Percentiles rank a stretch among this genome's conserved stretches.
These are phyloP conservation scores for Macrosoma leucophasiata DNA, from an alignment of 2,888 invertebrate species.

Conservation along the genomic window DNA sequence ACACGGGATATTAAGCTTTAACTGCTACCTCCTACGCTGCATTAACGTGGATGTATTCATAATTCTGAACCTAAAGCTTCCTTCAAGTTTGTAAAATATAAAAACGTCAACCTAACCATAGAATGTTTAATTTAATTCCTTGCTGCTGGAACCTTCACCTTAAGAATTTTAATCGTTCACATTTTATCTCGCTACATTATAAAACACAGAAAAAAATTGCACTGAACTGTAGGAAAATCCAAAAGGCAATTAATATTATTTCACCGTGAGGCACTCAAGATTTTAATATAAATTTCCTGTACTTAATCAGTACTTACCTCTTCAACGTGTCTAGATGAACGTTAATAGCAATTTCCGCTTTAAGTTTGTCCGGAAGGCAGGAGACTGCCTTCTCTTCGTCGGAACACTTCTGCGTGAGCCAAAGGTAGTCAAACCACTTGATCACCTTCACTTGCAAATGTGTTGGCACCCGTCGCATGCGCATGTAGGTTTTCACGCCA, in stretches of 20 bases:
- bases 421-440: slow-evolving; percentile 99
- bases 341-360: slow-evolving; percentile 99
- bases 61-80: slow-evolving; percentile 15
- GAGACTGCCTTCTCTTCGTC: slow-evolving; percentile 97
- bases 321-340: slow-evolving; percentile 98
- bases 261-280: no score
- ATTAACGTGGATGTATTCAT: slow-evolving; percentile 39
- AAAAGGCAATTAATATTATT: no score
- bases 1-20: slow-evolving; percentile 65
- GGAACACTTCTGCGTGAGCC: slow-evolving; percentile 98
- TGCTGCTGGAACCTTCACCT: no score
- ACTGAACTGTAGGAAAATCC: no score
- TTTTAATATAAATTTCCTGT: no score
- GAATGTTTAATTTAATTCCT: no score
- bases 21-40: slow-evolving; percentile 48
- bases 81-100: no score
- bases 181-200: no score
- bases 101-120: no score
- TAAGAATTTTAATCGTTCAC: no score
- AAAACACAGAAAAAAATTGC: no score
- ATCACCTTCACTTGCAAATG: slow-evolving; percentile 97
- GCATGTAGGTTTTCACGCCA: slow-evolving; percentile 99
- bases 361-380: slow-evolving; percentile 97
- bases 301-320: no score
- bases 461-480: slow-evolving; percentile 95